Percentiles rank a stretch among this genome's conserved stretches.
phyloP scores from a whole-genome alignment of 2,113 vertebrate genomes.

The Brachyhypopomus occidentalis region DNA sequence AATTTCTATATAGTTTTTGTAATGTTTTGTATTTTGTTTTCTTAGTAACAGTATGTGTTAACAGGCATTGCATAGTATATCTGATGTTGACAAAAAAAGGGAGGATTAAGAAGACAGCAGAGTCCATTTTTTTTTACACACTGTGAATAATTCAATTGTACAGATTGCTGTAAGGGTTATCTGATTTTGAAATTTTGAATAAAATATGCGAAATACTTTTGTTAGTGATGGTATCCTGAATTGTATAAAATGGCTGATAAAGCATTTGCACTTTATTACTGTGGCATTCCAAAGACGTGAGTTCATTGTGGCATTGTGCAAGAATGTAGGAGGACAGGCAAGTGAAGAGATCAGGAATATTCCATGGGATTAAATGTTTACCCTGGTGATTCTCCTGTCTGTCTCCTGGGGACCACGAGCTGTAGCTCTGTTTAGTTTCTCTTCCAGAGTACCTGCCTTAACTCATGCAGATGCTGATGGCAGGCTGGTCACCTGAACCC shows the following conservation, averaged over 20 bases:
- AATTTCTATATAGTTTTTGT: constrained; percentile 99
- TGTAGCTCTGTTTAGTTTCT: too few relatives aligned
- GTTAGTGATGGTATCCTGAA: constrained; percentile 40
- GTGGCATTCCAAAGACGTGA: background rate
- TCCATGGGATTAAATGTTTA: background rate
- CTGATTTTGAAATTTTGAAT: constrained; percentile 98
- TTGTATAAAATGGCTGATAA: background rate
- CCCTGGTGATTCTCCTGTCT: too few relatives aligned
- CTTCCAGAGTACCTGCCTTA: too few relatives aligned
- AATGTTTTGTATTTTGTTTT: constrained; percentile 96
- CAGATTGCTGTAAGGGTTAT: constrained; percentile 99
- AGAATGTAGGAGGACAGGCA: background rate
- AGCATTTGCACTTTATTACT: background rate
- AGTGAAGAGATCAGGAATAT: background rate
- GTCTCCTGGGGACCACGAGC: too few relatives aligned
- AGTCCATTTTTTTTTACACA: constrained; percentile 96
- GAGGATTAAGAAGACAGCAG: constrained; percentile 69
- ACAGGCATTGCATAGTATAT: constrained; percentile 85
- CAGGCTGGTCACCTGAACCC: too few relatives aligned
- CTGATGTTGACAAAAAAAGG: constrained; percentile 78
- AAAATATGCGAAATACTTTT: constrained; percentile 70
- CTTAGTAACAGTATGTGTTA: constrained; percentile 93
- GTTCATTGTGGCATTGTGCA: background rate
- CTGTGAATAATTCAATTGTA: constrained; percentile 99
- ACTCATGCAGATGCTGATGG: too few relatives aligned